phyloP scores from a whole-genome alignment of 2,113 vertebrate species.

The Chrysochloris asiatica region DNA sequence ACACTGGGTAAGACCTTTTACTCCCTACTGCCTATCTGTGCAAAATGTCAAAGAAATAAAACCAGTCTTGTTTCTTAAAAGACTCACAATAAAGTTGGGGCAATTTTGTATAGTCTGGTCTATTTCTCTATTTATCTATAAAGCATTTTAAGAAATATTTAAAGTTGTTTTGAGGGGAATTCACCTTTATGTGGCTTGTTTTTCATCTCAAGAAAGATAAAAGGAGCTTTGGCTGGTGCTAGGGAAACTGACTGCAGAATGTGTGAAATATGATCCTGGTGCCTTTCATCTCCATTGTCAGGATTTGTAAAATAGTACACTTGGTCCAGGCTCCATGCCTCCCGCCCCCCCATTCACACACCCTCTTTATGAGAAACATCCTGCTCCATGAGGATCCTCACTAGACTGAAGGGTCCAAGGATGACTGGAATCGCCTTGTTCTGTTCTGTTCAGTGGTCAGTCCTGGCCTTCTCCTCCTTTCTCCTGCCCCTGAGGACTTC shows the following conservation, averaged over 20 bases:
- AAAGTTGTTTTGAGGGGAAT: constrained; percentile 8
- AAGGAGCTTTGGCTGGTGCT: background rate
- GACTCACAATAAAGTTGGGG: background rate
- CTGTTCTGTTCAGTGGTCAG: background rate
- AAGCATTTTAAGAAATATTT: constrained; percentile 10
- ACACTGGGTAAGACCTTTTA: background rate
- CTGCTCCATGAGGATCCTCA: background rate
- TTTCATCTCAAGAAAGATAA: constrained; percentile 44
- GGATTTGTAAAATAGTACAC: background rate
- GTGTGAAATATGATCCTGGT: no score
- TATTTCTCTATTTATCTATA: constrained; percentile 13
- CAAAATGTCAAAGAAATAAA: background rate
- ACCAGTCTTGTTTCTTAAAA: background rate
- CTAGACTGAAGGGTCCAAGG: background rate
- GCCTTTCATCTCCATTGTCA: accelerated
- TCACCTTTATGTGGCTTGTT: background rate
- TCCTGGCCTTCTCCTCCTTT: background rate
- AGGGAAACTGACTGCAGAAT: background rate
- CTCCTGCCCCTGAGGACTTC: background rate
- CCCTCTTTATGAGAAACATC: background rate
- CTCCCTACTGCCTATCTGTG: background rate
- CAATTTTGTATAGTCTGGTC: background rate
- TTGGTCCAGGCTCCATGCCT: background rate
- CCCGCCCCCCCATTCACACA: background rate
- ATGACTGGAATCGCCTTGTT: background rate